phyloP scores from a whole-genome alignment of 2,888 invertebrate genomes.

The Andrena bicolor region DNA sequence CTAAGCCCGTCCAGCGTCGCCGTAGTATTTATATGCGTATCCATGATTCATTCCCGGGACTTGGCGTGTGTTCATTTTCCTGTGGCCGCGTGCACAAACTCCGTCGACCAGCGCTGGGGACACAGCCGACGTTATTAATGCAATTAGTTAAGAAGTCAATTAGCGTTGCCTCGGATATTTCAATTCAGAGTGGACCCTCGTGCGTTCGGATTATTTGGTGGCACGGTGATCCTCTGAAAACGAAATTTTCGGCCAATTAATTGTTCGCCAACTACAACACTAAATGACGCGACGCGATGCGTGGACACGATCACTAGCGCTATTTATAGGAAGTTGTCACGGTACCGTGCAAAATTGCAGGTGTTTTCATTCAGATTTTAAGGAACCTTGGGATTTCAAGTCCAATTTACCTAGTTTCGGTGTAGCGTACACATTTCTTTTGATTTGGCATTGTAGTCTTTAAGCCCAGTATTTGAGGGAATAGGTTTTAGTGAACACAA shows the following conservation, averaged over 20 bases:
- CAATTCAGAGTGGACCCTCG: slow-evolving; percentile 19
- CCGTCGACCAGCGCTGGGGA: neutral
- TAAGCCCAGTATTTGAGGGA: no score
- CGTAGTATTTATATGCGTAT: slow-evolving; percentile 67
- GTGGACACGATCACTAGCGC: neutral
- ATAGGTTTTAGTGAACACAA: no score
- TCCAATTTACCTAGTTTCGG: neutral
- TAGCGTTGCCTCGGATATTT: slow-evolving; percentile 30
- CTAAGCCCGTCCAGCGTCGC: slow-evolving; percentile 41
- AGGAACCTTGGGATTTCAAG: no score
- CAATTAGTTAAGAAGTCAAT: slow-evolving; percentile 62
- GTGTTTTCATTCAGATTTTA: neutral
- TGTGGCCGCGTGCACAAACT: slow-evolving; percentile 29
- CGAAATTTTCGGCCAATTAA: neutral
- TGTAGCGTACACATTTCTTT: no score
- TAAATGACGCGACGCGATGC: neutral
- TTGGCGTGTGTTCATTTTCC: slow-evolving; percentile 56
- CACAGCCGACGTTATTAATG: slow-evolving; percentile 42
- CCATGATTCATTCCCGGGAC: slow-evolving; percentile 64
- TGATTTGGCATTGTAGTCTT: no score
- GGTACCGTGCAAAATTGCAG: neutral
- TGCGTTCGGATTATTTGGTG: neutral
- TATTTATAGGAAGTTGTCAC: neutral
- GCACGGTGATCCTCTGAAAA: neutral
- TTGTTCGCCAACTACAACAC: neutral